Percentiles rank a stretch among this genome's conserved stretches.
These are phyloP conservation scores for Gallinago media DNA, from an alignment of 2,113 vertebrate species.

Conservation along the genomic window DNA sequence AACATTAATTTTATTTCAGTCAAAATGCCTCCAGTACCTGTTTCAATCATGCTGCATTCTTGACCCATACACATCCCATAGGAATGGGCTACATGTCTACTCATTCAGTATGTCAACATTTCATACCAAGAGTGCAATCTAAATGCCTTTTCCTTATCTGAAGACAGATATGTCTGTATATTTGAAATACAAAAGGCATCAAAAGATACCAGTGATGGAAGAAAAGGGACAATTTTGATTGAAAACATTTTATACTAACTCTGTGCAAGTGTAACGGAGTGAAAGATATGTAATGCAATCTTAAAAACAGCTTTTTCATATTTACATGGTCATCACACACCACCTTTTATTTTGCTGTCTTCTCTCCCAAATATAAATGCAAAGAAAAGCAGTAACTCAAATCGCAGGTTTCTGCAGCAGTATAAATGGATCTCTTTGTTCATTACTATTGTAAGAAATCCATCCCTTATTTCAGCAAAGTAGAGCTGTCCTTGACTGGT, in stretches of 20 bases:
- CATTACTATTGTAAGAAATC: not conserved
- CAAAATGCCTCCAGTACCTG: not conserved
- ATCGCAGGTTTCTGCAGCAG: not conserved
- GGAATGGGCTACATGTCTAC: not conserved
- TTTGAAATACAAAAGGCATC: not conserved
- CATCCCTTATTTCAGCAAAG: conserved; percentile 8
- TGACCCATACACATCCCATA: not conserved
- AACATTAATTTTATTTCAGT: not conserved
- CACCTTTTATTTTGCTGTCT: not conserved
- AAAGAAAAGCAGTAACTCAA: not conserved
- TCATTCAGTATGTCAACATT: not conserved
- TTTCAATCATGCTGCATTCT: not conserved
- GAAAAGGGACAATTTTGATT: not conserved
- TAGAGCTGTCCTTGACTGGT: not conserved
- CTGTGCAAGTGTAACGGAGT: not conserved
- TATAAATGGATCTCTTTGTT: conserved; percentile 11
- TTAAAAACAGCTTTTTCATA: not conserved
- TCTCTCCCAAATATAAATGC: not conserved
- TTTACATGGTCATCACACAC: not conserved
- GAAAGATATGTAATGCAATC: not conserved
- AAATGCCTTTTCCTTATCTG: not conserved
- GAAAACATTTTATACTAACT: not conserved
- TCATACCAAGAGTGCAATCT: not conserved
- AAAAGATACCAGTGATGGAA: not conserved
- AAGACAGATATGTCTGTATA: not conserved